Percentiles rank a stretch among this genome's conserved stretches.
Evolutionary conservation across 92 coral and sea anemone genomes (phyloP).

Genomic region (Umimayanthus chanpuru): DNA sequence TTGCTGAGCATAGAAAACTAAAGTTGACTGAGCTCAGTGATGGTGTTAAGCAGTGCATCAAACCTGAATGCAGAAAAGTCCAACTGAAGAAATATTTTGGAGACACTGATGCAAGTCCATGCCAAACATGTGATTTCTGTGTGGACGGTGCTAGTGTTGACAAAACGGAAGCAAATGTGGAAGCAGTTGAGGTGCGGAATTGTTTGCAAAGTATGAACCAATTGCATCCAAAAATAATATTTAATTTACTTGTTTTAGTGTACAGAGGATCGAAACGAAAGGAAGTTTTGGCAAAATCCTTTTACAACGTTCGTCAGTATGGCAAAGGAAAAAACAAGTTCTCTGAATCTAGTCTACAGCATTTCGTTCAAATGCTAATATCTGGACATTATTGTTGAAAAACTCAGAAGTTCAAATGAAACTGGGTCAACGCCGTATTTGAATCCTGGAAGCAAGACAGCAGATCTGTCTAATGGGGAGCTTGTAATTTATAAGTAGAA

Average conservation of each 20-base stretch:
- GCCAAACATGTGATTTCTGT: slow-evolving; percentile 52
- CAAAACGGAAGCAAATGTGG: slow-evolving; percentile 40
- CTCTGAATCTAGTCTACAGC: slow-evolving; percentile 25
- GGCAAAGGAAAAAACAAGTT: slow-evolving; percentile 54
- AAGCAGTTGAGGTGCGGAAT: slow-evolving; percentile 47
- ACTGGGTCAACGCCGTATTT: slow-evolving; percentile 47
- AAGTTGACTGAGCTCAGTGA: slow-evolving; percentile 49
- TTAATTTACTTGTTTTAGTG: slow-evolving; percentile 32
- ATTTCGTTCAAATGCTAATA: slow-evolving; percentile 37
- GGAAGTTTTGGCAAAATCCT: slow-evolving; percentile 47
- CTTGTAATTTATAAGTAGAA: slow-evolving; percentile 44
- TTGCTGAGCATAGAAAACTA: slow-evolving; percentile 45
- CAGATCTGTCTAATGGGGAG: slow-evolving; percentile 40
- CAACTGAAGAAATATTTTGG: slow-evolving; percentile 54
- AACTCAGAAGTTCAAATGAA: slow-evolving; percentile 44
- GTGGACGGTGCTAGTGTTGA: background rate
- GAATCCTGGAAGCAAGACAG: slow-evolving; percentile 42
- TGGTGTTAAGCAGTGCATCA: slow-evolving; percentile 57
- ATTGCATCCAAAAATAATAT: slow-evolving; percentile 48
- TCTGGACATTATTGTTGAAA: slow-evolving; percentile 34
- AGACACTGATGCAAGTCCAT: slow-evolving; percentile 23
- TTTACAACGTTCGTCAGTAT: slow-evolving; percentile 40
- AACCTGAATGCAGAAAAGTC: slow-evolving; percentile 50
- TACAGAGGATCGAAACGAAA: slow-evolving; percentile 62
- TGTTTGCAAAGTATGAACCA: slow-evolving; percentile 55